Base-by-base conservation (phyloP, 1,140 invertebrate species). In the Ceratina australensis region DNA sequence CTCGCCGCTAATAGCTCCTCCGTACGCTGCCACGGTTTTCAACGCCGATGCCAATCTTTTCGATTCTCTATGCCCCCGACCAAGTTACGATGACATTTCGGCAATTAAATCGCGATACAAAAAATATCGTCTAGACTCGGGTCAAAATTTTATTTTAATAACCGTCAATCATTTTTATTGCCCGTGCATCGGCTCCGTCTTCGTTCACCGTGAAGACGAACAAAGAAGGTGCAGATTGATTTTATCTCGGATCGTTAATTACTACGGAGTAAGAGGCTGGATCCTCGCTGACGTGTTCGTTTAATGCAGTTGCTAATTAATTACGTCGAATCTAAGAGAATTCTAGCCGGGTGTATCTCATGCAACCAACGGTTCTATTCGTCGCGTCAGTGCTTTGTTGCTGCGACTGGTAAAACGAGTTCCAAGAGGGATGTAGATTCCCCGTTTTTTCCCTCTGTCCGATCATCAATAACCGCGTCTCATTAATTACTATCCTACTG, bases 261-360 rank as follows among this genome's bases (percentile, higher is more conserved):
- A 86, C 76, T 47, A 49, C 65, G 56, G 61, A 67, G 69, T 42
- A 42, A 42, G 33, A 66, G 82, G 86, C 84, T 78, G 78, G 76
- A 63, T 85, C 75, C 69, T 7, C 67, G 80, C 81, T 85, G 84
- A 88, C 84, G 82, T 83, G 85, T 86, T 78, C 87, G 86, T 87
- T 86, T 80, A 87, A 87, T 80, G 84, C 78, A 57, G 78, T 74
- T 79, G 85, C 81, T 87, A 88, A 88, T 88, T 88, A 88, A 87
- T 88, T 87, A 74, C 42, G 22, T 79, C 69, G 33, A 72, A 60
- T 67, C 63, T 66, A 60, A 67, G 63, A 74, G 42, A 66, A 66
- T 68, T 56, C 74, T 71, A 77, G 57, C 57, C 56, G 47, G 20
- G 50, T 49, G n/a, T n/a, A 63, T 76, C 81, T 42, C 33, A 10